Conservation (phyloP, 23 tunicate species). For the Diplosoma virens region DNA sequence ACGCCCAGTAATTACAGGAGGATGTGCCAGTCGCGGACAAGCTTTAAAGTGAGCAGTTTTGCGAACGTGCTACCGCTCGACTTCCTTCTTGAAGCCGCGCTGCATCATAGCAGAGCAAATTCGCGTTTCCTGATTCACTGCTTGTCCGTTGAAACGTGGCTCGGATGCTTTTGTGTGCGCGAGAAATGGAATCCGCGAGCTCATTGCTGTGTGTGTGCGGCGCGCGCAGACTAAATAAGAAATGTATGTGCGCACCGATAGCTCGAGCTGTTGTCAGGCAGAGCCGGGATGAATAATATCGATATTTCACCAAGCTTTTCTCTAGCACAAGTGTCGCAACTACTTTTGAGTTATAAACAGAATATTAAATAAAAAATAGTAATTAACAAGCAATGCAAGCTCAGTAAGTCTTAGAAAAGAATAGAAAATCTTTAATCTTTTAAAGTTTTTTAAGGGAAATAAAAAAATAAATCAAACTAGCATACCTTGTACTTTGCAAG, state of each 20-base stretch:
- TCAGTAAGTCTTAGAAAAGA: background rate
- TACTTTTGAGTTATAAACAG: too few species aligned
- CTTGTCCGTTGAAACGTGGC: slow-evolving; percentile 25
- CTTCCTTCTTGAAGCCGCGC: slow-evolving; percentile 12
- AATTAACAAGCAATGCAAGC: too few species aligned
- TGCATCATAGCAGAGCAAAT: background rate
- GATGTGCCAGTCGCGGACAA: too few species aligned
- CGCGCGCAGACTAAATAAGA: slow-evolving; percentile 23
- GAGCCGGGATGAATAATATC: slow-evolving; percentile 30
- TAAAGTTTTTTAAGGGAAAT: background rate
- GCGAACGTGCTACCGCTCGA: background rate
- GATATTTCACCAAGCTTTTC: background rate
- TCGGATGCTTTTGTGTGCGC: slow-evolving; percentile 38
- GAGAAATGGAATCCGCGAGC: slow-evolving; percentile 36
- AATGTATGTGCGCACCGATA: slow-evolving; percentile 6
- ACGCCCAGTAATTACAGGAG: too few species aligned
- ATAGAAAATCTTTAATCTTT: background rate
- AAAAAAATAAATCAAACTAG: background rate
- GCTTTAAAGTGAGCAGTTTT: background rate
- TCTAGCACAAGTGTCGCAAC: background rate
- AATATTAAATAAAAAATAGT: too few species aligned
- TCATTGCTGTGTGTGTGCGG: slow-evolving; percentile 6
- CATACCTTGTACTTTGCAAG: slow-evolving; percentile 85
- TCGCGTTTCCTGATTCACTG: slow-evolving; percentile 21
- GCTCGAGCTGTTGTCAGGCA: slow-evolving; percentile 1